phyloP scores from a whole-genome alignment of 92 coral and sea anemone genomes.

The Zoanthus sociatus region DNA sequence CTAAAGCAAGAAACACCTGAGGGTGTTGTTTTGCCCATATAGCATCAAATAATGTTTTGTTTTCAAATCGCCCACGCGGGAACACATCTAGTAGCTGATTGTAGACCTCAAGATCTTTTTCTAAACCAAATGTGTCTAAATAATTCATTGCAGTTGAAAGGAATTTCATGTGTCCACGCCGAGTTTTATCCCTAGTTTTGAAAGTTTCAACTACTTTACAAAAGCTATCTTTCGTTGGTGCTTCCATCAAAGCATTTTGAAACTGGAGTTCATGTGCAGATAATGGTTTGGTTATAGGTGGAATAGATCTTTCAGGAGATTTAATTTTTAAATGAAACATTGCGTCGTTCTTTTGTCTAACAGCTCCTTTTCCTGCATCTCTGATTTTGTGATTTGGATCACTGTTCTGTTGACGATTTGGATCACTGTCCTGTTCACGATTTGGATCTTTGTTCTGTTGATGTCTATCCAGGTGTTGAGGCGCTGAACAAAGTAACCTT shows the following conservation, averaged over 20 bases:
- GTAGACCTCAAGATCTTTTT: slow-evolving; percentile 81
- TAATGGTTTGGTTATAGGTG: slow-evolving; percentile 26
- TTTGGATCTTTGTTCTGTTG: neutral
- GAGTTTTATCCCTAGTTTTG: slow-evolving; percentile 67
- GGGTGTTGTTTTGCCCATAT: slow-evolving; percentile 98
- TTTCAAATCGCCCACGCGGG: slow-evolving; percentile 88
- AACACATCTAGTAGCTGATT: slow-evolving; percentile 83
- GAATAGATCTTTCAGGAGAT: slow-evolving; percentile 40
- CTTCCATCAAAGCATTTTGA: slow-evolving; percentile 67
- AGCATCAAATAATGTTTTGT: slow-evolving; percentile 94
- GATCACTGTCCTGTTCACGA: neutral
- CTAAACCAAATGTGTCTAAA: slow-evolving; percentile 87
- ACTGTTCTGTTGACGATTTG: neutral
- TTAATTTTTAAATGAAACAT: slow-evolving; percentile 59
- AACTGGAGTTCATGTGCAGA: slow-evolving; percentile 64
- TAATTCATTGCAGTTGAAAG: slow-evolving; percentile 78
- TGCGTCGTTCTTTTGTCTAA: slow-evolving; percentile 23
- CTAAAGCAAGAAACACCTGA: slow-evolving; percentile 91
- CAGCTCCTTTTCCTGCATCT: slow-evolving; percentile 42
- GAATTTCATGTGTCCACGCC: slow-evolving; percentile 89
- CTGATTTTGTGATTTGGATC: neutral
- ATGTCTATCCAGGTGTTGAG: neutral
- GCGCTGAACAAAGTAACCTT: slow-evolving; percentile 19
- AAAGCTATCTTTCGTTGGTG: slow-evolving; percentile 78
- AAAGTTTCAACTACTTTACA: slow-evolving; percentile 73